Percentiles rank a stretch among this genome's conserved stretches.
These are phyloP conservation scores for Pheucticus melanocephalus DNA, from an alignment of 2,113 vertebrate genomes.

Conservation along the genomic window DNA sequence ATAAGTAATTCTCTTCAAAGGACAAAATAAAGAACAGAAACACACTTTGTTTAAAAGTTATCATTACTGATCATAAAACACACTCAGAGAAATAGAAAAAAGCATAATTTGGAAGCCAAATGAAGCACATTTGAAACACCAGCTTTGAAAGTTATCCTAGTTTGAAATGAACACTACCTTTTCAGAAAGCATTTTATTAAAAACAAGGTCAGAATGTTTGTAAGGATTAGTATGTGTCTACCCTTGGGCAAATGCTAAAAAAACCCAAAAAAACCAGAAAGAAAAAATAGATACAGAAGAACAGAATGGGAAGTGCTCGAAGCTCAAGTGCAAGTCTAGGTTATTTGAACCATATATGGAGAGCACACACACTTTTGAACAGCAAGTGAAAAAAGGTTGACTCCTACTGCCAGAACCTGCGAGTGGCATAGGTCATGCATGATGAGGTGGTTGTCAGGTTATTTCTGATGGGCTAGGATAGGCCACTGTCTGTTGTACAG, in stretches of 20 bases:
- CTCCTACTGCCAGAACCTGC: not conserved
- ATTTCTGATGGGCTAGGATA: not conserved
- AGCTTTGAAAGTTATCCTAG: not conserved
- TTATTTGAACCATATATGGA: not conserved
- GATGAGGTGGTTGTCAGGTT: not conserved
- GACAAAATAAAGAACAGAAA: conserved; percentile 21
- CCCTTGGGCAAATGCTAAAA: not conserved
- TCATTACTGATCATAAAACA: not conserved
- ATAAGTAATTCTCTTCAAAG: conserved; percentile 34
- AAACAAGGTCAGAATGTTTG: not conserved
- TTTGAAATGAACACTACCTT: not conserved
- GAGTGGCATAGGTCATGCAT: not conserved
- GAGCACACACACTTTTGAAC: not conserved
- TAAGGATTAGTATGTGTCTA: not conserved
- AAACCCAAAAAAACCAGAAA: not conserved
- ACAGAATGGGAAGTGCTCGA: not conserved
- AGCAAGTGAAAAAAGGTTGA: not conserved
- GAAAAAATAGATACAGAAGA: not conserved
- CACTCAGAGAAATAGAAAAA: not conserved
- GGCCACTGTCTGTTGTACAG: not conserved
- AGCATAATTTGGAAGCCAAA: not conserved
- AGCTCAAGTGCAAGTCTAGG: not conserved
- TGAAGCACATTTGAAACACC: not conserved
- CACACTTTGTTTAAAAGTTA: conserved; percentile 13
- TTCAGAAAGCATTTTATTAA: not conserved